Evolutionary conservation across 2,888 invertebrate species (phyloP).

Genomic region (Oscheius sp.): DNA sequence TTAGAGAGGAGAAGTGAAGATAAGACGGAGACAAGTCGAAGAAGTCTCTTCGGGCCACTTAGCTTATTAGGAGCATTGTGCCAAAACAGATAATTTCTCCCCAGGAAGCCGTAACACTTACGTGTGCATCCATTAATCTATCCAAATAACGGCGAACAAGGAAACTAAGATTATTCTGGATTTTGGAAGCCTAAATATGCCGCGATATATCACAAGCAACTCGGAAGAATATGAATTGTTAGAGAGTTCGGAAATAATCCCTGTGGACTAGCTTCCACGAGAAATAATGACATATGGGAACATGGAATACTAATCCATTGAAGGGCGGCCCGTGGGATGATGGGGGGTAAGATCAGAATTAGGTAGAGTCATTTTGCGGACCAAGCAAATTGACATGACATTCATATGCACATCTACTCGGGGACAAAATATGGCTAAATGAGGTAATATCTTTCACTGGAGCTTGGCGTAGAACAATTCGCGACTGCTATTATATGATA

Average conservation of each 20-base stretch:
- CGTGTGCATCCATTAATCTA: not conserved
- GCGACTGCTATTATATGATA: too few relatives aligned
- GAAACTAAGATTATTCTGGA: not conserved
- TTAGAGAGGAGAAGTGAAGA: not conserved
- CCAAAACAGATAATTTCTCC: constrained; percentile 18
- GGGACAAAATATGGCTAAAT: not conserved
- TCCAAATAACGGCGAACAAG: not conserved
- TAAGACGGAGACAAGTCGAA: not conserved
- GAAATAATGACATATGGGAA: constrained; percentile 29
- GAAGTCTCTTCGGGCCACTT: constrained; percentile 15
- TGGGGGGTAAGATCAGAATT: not conserved
- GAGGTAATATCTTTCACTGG: too few relatives aligned
- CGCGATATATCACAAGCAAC: too few relatives aligned
- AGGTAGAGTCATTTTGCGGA: constrained; percentile 4
- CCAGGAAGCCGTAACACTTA: not conserved
- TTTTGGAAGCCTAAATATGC: too few relatives aligned
- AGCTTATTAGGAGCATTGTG: constrained; percentile 31
- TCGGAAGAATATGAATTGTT: not conserved
- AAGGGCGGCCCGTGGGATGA: constrained; percentile 14
- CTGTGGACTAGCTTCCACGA: constrained; percentile 21
- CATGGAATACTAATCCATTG: constrained; percentile 29
- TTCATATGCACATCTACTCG: not conserved
- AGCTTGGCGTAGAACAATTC: too few relatives aligned
- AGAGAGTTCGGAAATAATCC: constrained; percentile 21
- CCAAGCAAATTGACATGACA: not conserved